Evolutionary conservation across 2,797 vertebrate species (phyloP), one percentile per base, ranked within the genome.

Genomic region (Cryptoprocta ferox): DNA sequence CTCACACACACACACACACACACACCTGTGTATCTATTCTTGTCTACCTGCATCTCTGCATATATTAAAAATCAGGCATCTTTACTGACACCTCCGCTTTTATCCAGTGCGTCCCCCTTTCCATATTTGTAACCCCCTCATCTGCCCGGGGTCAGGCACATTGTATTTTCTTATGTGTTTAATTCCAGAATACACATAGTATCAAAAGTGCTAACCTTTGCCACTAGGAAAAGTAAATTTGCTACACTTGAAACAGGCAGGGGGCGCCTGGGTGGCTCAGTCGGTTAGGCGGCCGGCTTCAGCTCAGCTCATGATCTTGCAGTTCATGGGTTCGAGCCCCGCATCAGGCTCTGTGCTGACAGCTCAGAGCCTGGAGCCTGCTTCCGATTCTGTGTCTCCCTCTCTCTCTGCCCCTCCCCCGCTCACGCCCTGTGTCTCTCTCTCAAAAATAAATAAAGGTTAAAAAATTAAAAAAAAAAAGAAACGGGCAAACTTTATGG

Each of bases 221-320:
- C 26, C 35, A 68, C 70, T 91, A 6, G 59, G 53, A 93, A 84
- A 96, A 97, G 59, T 88, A 87, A 88, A 59, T 78, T 37, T n/a
- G 28, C 61, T 76, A 2, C 21, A 61, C 21, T 32, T 83, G 48
- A 92, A 78, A 66, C 30, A 80, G 32, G 35, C n/a, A n/a, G n/a
- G n/a, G n/a, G n/a, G n/a, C n/a, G n/a, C n/a, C n/a, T n/a, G n/a
- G n/a, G n/a, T n/a, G n/a, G n/a, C n/a, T n/a, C n/a, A n/a, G n/a
- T n/a, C n/a, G n/a, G n/a, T n/a, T n/a, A n/a, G n/a, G n/a, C n/a
- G n/a, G n/a, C n/a, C n/a, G n/a, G n/a, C n/a, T n/a, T n/a, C n/a
- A n/a, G n/a, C n/a, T n/a, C n/a, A n/a, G n/a, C n/a, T n/a, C n/a
- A n/a, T n/a, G n/a, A n/a, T n/a, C n/a, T n/a, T n/a, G n/a, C n/a